Conservation (phyloP, 2,888 invertebrate genomes). For the Drosophila pullipes region DNA sequence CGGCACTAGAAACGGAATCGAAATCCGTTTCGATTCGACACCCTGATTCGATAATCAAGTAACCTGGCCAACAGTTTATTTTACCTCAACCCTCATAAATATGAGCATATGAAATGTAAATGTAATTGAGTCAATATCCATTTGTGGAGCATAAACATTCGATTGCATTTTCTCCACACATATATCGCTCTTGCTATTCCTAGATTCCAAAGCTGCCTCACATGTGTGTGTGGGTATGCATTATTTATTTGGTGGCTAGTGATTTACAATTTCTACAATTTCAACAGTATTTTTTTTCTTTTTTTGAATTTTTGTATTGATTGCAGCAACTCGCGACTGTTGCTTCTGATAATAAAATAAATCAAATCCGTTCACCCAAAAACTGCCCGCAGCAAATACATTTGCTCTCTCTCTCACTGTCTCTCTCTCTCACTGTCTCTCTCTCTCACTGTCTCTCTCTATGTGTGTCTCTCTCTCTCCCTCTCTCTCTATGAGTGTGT, state of each 20-base stretch:
- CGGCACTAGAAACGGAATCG: neutral
- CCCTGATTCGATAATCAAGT: neutral
- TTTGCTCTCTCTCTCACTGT: neutral
- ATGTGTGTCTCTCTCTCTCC: accelerated
- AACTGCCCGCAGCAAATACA: slow-evolving; percentile 34
- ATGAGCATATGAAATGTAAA: slow-evolving; percentile 43
- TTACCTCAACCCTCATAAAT: slow-evolving; percentile 33
- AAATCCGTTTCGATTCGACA: neutral
- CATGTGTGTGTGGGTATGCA: slow-evolving; percentile 44
- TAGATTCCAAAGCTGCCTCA: slow-evolving; percentile 3
- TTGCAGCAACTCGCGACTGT: slow-evolving; percentile 43
- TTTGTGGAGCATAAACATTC: slow-evolving; percentile 37
- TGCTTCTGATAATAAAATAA: slow-evolving; percentile 69
- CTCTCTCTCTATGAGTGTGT: no score
- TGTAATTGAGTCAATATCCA: slow-evolving; percentile 56
- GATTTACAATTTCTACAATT: slow-evolving; percentile 73
- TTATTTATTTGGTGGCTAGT: slow-evolving; percentile 72
- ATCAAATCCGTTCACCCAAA: slow-evolving; percentile 63
- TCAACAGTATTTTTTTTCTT: slow-evolving; percentile 17
- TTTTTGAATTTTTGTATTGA: slow-evolving; percentile 46
- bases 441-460: neutral
- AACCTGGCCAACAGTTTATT: neutral
- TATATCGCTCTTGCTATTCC: slow-evolving; percentile 2
- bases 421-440: neutral
- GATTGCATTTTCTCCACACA: slow-evolving; percentile 15